These are phyloP conservation scores for Hypercompe scribonia DNA, from an alignment of 2,888 invertebrate genomes.

Conservation along the genomic window DNA sequence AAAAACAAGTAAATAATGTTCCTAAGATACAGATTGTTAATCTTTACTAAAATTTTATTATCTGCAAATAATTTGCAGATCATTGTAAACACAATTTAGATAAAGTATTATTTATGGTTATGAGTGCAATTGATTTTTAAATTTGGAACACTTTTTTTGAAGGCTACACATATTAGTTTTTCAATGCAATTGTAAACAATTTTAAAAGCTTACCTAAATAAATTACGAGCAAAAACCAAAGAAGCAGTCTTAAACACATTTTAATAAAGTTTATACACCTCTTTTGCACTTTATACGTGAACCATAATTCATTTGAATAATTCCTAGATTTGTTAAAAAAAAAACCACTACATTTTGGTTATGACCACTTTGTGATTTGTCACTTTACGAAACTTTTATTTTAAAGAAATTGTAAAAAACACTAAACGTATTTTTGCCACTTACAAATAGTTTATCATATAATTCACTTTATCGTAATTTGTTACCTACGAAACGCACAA, in stretches of 20 bases:
- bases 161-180: not conserved
- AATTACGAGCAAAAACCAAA: constrained; percentile 54
- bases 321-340: constrained; percentile 7
- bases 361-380: constrained; percentile 5
- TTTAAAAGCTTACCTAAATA: constrained; percentile 57
- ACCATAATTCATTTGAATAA: constrained; percentile 21
- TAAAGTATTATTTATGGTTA: not conserved
- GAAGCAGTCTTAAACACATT: constrained; percentile 57
- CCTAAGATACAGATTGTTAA: not conserved
- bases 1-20: not conserved
- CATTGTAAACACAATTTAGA: not conserved
- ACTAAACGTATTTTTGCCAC: constrained; percentile 20
- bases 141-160: not conserved
- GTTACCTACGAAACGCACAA: constrained; percentile 20
- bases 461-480: constrained; percentile 30
- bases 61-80: not conserved
- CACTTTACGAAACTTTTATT: constrained; percentile 13
- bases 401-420: constrained; percentile 3
- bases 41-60: not conserved
- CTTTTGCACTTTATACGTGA: constrained; percentile 26
- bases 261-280: constrained; percentile 24
- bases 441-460: constrained; percentile 16
- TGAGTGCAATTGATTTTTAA: not conserved
- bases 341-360: constrained; percentile 29
- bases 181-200: not conserved